A percentile compares a stretch with the other conserved stretches of the same genome.
These are phyloP conservation scores for Neomonachus schauinslandi DNA, from an alignment of 2,113 vertebrate genomes.

Conservation along the genomic window DNA sequence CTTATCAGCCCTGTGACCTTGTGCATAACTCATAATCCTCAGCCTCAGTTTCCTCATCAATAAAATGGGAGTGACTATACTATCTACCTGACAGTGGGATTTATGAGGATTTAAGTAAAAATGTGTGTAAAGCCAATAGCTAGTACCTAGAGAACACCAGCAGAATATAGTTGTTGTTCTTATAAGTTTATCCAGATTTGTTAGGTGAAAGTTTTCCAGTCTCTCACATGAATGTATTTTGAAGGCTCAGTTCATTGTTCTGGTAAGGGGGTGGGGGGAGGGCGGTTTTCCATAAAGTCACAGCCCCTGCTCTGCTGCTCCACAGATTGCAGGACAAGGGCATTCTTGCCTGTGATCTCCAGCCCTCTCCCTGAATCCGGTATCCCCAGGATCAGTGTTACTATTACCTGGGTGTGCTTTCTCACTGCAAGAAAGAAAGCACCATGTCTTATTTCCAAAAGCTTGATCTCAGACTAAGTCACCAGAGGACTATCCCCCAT, in stretches of 20 bases:
- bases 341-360: not conserved
- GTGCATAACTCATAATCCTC: not conserved
- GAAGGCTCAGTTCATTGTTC: not conserved
- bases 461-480: not conserved
- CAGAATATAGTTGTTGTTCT: not conserved
- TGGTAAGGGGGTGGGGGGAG: not conserved
- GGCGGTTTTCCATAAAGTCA: not conserved
- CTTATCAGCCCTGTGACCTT: not conserved
- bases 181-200: not conserved
- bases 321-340: not conserved
- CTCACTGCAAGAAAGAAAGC: not conserved
- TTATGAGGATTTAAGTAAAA: not conserved
- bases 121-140: not conserved
- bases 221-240: not conserved
- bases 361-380: not conserved
- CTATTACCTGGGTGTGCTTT: not conserved
- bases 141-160: not conserved
- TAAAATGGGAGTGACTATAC: not conserved
- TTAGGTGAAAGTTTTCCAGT: not conserved
- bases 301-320: not conserved
- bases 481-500: not conserved
- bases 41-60: not conserved
- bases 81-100: not conserved
- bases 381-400: too few relatives aligned
- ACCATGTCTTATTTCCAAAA: not conserved